Evolutionary conservation across 2,888 invertebrate species (phyloP), one percentile per base, ranked within the genome.

Genomic region (Fragum sueziense): DNA sequence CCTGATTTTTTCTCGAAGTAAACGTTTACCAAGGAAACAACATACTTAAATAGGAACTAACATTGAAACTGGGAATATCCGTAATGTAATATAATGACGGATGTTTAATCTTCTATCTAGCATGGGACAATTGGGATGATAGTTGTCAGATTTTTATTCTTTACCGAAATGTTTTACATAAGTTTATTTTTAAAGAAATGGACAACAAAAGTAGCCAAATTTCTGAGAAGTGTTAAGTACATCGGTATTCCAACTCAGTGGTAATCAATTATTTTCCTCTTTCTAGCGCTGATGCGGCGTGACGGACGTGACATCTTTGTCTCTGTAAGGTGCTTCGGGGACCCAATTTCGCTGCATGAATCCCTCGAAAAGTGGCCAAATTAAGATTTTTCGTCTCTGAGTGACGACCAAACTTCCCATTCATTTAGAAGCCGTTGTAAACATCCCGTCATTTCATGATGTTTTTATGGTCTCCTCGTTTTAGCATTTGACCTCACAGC

Each of bases 221-320:
- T 47, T 47, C 17, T 4, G 29, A 17, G 27, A 57, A 57, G 57
- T 57, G 47, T 54, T 57, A 57, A 57, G 57, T 57, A 57, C 57
- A 57, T 57, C 57, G 57, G 7, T 47, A 57, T 57, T 57, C 57
- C 25, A 20, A 29, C 29, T 25, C 27, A 29, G 57, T 20, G 29
- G 14, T 14, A 57, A 29, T 57, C 57, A 57, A 57, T 57, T 57
- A 57, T 57, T 57, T 57, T 22, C 25, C 14, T 57, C 27, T 57
- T 57, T 29, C 27, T 14, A 57, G 57, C 27, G 29, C 57, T 57
- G 57, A 57, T 57, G 29, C 27, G 29, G 29, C 57, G 57, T 57
- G 57, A 57, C 57, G 27, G 20, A 57, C 57, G 57, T 57, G 57
- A 57, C 57, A 29, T 57, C 57, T 29, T 14, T 57, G 29, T 57